Evolutionary conservation across 2,113 vertebrate species (phyloP).

Genomic region (Labeo catla): DNA sequence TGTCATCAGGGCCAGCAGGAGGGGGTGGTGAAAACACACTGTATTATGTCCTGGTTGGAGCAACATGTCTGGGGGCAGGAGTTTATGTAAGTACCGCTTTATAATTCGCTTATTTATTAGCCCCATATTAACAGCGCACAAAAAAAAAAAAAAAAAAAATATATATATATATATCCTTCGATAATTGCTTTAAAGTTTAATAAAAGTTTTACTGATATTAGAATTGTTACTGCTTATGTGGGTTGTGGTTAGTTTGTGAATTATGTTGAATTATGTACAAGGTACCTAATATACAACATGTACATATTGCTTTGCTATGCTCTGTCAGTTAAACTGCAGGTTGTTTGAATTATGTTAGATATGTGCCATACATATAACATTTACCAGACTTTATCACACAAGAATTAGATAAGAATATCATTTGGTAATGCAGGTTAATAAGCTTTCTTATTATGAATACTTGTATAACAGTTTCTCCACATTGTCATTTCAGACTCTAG

Average conservation of each 20-base stretch:
- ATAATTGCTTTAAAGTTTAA: not conserved
- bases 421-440: not conserved
- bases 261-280: not conserved
- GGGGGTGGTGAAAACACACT: slow-evolving; percentile 80
- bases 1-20: slow-evolving; percentile 77
- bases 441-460: not conserved
- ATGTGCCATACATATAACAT: not conserved
- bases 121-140: not conserved
- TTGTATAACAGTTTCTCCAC: too few species aligned
- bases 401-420: not conserved
- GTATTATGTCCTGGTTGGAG: slow-evolving; percentile 83
- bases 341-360: not conserved
- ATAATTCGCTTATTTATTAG: not conserved
- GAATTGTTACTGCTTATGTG: not conserved
- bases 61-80: slow-evolving; percentile 74
- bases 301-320: not conserved
- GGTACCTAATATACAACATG: not conserved
- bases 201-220: not conserved
- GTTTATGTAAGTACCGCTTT: slow-evolving; percentile 78
- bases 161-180: not conserved
- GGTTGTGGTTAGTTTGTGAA: not conserved
- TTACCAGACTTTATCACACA: not conserved
- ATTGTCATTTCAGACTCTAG: too few species aligned
- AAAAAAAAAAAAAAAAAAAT: too few species aligned
- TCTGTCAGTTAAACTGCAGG: not conserved